Evolutionary conservation across 2,113 vertebrate genomes (phyloP).

Genomic region (Tragelaphus strepsiceros): DNA sequence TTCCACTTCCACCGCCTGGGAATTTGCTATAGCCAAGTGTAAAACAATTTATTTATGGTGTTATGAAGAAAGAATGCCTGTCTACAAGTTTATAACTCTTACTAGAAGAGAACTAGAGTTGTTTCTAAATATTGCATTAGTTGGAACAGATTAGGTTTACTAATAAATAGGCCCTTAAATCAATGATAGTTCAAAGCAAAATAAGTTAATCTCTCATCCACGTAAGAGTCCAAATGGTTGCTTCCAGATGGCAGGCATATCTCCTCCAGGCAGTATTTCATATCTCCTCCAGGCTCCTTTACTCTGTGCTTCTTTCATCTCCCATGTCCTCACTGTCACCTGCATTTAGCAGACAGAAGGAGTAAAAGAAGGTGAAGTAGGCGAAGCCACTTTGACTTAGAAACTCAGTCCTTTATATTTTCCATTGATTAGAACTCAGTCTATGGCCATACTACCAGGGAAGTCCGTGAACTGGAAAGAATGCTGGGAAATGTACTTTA

Average conservation of each 20-base stretch:
- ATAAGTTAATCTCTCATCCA: neutral
- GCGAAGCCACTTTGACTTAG: neutral
- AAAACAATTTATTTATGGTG: neutral
- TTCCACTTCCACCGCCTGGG: neutral
- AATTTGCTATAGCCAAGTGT: neutral
- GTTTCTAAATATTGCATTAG: neutral
- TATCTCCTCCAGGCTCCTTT: neutral
- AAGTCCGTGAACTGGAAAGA: neutral
- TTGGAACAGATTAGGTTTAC: neutral
- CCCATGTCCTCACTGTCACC: neutral
- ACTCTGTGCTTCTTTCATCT: neutral
- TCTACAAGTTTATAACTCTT: neutral
- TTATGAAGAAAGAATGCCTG: neutral
- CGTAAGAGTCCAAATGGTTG: neutral
- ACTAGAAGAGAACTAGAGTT: neutral
- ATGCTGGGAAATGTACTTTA: neutral
- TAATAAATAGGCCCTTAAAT: neutral
- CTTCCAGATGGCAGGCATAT: neutral
- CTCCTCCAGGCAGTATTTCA: neutral
- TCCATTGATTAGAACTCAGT: neutral
- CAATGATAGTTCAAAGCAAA: neutral
- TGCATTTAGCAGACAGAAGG: neutral
- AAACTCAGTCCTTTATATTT: neutral
- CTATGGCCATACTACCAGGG: neutral
- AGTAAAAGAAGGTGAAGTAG: neutral